Evolutionary conservation across 2,888 invertebrate species (phyloP), one percentile per base, ranked within the genome.

Genomic region (Hypolimnas misippus): DNA sequence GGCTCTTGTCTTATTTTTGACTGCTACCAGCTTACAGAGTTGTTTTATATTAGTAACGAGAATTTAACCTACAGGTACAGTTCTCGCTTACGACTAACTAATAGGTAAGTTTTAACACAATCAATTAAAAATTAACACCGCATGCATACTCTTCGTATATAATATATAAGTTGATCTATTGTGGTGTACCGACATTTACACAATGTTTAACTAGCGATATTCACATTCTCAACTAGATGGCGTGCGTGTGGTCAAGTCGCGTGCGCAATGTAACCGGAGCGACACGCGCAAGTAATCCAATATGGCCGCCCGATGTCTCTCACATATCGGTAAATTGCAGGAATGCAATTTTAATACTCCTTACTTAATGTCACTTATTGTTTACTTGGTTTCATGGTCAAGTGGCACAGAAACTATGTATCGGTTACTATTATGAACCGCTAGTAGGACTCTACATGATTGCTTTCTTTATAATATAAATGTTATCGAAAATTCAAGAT

Each of bases 161-260:
- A 42, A 58, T 42, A 31, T 17, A 52, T 52, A 58, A 33, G 54
- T 29, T 25, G 51, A 61, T 40, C 25, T 57, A 61, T 46, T 67
- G 67, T 56, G 65, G 67, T 67, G 53, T 65, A 67, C 62, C 60
- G 59, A 58, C 60, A 62, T 58, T 56, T 56, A 63, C 60, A 58
- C 55, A 62, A 64, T 64, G 52, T 54, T 75, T 78, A 80, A 77
- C 80, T 80, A 79, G 76, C 73, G 76, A 77, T 81, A 78, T 76
- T 77, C 75, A 74, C 77, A 76, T 75, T 78, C 67, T 70, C 71
- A 78, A 73, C 78, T 87, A 89, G 89, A 90, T 88, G 88, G 84
- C 89, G 89, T 83, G 89, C 84, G 91, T 89, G 92, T 90, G 91
- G 90, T 86, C 90, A 79, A 81, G 88, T 87, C 90, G 89, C 91